Base-by-base conservation (phyloP, 2,797 vertebrate species). In the Emydoidea blandingii region DNA sequence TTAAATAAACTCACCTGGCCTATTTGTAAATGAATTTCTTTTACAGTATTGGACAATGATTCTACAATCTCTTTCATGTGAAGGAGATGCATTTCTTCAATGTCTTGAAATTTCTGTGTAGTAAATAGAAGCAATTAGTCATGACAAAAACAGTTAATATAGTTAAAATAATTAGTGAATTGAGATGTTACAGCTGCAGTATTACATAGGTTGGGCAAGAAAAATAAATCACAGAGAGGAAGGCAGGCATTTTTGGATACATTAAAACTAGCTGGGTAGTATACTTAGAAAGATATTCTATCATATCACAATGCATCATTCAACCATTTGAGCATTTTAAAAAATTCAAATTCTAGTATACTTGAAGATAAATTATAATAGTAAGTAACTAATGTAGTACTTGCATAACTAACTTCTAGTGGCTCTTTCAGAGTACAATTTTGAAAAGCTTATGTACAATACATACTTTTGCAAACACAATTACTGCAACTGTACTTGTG, bases 61-160 rank as follows among this genome's bases (percentile, higher is more conserved):
- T 98, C 98, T 95, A 99, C 99, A 97, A 99, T 99, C 96, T 99
- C 99, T 98, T 99, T 99, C 99, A 99, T 99, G 92, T 99, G 99
- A 94, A 99, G 96, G 83, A 99, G 98, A 98, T 99, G 99, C 81
- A 96, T 99, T 98, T 99, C 99, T 98, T 99, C 99, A 80, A 99
- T 99, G 97, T 99, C 99, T 97, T 99, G 99, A 98, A 99, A 99
- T 98, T 99, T 99, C 99, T 99, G 97, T 9, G 96, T 96, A 95
- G 14, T 37, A 97, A 97, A 97, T 65, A 97, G 12, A 89, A 96
- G 15, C 53, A 95, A 93, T 97, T 94, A 96, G 78, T 92, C 74
- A 79, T 85, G 14, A 79, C 76, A 5, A 83, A 96, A 94, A 47
- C 34, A 41, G 31, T 5, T 49, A 76, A 74, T 47, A 56, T 23